These are phyloP conservation scores for Brachypterus glaber DNA, from an alignment of 2,888 invertebrate species.

Conservation along the genomic window DNA sequence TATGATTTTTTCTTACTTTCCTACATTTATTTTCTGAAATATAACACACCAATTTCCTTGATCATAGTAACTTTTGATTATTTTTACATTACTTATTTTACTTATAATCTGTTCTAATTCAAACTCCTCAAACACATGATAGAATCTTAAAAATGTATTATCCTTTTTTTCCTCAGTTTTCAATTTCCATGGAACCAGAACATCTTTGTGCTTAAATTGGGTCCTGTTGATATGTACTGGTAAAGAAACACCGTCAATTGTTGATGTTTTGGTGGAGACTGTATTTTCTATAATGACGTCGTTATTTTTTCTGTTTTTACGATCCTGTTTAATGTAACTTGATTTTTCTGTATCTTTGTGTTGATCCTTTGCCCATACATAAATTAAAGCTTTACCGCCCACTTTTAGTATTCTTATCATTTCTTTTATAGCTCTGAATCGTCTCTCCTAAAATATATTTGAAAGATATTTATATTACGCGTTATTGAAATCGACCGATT, in stretches of 20 bases:
- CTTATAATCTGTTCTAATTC: conserved; percentile 64
- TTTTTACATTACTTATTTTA: conserved; percentile 43
- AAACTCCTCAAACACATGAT: conserved; percentile 84
- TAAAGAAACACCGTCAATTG: conserved; percentile 40
- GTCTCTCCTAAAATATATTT: conserved; percentile 49
- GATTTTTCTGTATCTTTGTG: conserved; percentile 54
- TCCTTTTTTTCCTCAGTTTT: conserved; percentile 43
- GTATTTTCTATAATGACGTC: conserved; percentile 27
- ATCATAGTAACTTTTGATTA: conserved; percentile 76
- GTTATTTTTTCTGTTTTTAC: conserved; percentile 41
- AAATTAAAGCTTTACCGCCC: conserved; percentile 73
- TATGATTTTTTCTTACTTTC: conserved; percentile 13
- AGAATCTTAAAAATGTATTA: conserved; percentile 69
- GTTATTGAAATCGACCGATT: too few relatives aligned
- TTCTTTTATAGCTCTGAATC: conserved; percentile 64
- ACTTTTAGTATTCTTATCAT: conserved; percentile 63
- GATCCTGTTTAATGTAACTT: conserved; percentile 58
- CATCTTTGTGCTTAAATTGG: conserved; percentile 79
- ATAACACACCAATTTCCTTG: conserved; percentile 94
- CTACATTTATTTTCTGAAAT: conserved; percentile 49
- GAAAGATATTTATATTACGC: not conserved
- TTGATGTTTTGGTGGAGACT: too few relatives aligned
- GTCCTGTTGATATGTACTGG: conserved; percentile 88
- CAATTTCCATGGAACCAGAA: conserved; percentile 93
- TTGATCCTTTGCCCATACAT: conserved; percentile 96